Conservation (phyloP, 1,140 invertebrate species). For the Grapholita molesta region DNA sequence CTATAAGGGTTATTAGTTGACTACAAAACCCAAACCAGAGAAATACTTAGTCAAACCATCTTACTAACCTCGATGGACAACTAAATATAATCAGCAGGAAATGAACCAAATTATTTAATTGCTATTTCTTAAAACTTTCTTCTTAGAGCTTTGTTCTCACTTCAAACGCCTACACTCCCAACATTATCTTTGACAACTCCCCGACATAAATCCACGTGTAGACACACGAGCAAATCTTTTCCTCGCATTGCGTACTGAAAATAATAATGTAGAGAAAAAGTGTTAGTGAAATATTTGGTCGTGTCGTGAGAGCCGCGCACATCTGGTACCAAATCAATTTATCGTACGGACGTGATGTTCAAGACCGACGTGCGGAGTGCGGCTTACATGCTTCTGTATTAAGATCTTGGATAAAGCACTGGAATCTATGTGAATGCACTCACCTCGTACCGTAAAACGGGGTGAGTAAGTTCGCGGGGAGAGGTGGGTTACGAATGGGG, state of each 20-base stretch:
- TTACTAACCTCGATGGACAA: too few relatives aligned
- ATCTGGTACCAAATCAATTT: conserved; percentile 65
- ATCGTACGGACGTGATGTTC: conserved; percentile 53
- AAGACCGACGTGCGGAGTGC: conserved; percentile 19
- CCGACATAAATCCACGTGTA: conserved; percentile 6
- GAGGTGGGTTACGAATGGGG: too few relatives aligned
- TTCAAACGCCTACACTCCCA: neutral
- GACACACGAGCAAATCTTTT: neutral
- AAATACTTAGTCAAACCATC: too few relatives aligned
- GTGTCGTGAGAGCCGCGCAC: conserved; percentile 38
- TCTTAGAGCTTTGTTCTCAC: neutral
- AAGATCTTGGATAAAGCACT: conserved; percentile 2
- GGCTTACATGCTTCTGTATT: conserved; percentile 5
- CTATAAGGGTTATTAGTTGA: too few relatives aligned
- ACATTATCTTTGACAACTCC: conserved; percentile 12
- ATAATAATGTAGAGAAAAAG: conserved; percentile 48
- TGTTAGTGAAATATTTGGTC: conserved; percentile 44
- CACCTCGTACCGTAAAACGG: too few relatives aligned
- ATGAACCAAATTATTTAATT: neutral
- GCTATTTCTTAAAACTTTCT: neutral
- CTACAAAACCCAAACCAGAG: too few relatives aligned
- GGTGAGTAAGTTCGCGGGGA: too few relatives aligned
- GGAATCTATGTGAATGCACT: too few relatives aligned
- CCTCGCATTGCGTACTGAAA: conserved; percentile 25
- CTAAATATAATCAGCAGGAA: too few relatives aligned